Conservation (phyloP, 53 echinoderm and acorn worm species). For the Temnopleurus reevesii region DNA sequence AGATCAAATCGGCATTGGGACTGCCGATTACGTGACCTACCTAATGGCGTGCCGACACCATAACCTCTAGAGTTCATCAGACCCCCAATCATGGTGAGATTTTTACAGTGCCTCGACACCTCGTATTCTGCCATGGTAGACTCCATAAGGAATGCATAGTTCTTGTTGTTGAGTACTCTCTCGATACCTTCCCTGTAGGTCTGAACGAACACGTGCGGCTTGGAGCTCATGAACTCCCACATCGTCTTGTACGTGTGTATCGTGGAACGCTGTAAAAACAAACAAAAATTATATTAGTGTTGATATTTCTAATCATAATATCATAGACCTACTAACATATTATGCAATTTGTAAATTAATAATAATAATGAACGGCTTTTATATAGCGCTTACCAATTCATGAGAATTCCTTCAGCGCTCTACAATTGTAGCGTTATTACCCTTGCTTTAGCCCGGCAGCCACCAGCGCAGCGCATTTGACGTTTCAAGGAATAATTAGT, state of each 20-base stretch:
- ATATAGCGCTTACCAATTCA: too few relatives aligned
- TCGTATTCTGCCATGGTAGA: conserved; percentile 91
- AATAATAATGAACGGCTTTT: too few relatives aligned
- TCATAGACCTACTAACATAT: too few relatives aligned
- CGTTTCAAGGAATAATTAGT: too few relatives aligned
- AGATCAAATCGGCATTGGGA: too few relatives aligned
- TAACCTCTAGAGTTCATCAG: conserved; percentile 91
- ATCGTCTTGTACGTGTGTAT: conserved; percentile 87
- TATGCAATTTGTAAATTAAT: too few relatives aligned
- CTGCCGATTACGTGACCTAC: conserved; percentile 70
- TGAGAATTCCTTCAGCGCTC: too few relatives aligned
- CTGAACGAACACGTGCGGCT: conserved; percentile 81
- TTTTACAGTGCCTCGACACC: conserved; percentile 81
- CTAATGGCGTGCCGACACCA: conserved; percentile 92
- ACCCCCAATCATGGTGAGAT: conserved; percentile 94
- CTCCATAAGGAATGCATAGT: conserved; percentile 98
- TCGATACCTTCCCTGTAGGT: conserved; percentile 80
- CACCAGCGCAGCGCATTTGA: too few relatives aligned
- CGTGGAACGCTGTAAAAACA: conserved; percentile 79
- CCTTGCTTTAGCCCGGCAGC: too few relatives aligned
- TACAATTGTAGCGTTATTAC: too few relatives aligned
- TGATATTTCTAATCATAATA: too few relatives aligned
- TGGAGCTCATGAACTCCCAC: conserved; percentile 89
- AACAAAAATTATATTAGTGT: too few relatives aligned
- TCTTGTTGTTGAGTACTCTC: conserved; percentile 80